Evolutionary conservation across 1,140 invertebrate species (phyloP).

Genomic region (Anadara kagoshimensis): DNA sequence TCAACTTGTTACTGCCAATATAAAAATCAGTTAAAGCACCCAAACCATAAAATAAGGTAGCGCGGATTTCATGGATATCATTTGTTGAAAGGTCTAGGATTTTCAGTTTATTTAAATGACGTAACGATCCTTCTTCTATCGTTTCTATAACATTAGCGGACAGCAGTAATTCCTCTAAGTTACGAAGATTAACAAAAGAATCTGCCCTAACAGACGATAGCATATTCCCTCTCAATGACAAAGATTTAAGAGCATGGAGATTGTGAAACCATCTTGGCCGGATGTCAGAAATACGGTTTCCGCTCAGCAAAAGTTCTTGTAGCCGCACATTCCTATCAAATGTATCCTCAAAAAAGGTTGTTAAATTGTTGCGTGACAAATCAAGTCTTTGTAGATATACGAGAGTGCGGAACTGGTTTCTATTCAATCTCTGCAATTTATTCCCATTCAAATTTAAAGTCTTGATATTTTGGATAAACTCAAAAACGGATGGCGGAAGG

Average conservation of each 20-base stretch:
- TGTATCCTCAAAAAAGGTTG: constrained; percentile 34
- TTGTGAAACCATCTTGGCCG: constrained; percentile 38
- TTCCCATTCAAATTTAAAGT: constrained; percentile 35
- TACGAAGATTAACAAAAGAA: constrained; percentile 27
- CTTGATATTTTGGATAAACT: constrained; percentile 17
- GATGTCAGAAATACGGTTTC: constrained; percentile 33
- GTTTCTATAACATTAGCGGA: constrained; percentile 36
- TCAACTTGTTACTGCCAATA: constrained; percentile 29
- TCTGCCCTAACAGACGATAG: constrained; percentile 10
- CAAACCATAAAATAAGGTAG: constrained; percentile 12
- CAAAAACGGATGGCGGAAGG: constrained; percentile 26
- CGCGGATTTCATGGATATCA: constrained; percentile 28
- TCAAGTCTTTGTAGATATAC: constrained; percentile 30
- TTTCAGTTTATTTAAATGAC: constrained; percentile 25
- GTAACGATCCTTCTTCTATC: constrained; percentile 29
- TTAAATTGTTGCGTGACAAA: constrained; percentile 36
- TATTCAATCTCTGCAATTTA: constrained; percentile 24
- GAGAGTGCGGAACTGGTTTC: constrained; percentile 24
- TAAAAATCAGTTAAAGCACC: constrained; percentile 30
- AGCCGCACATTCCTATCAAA: constrained; percentile 27
- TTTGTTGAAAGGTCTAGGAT: constrained; percentile 38
- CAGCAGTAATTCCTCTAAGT: constrained; percentile 31
- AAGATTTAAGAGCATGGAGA: constrained; percentile 14
- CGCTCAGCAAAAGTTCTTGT: constrained; percentile 36
- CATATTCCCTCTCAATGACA: constrained; percentile 34